phyloP scores from a whole-genome alignment of 1,140 invertebrate species.

The Sarcophaga peregrina region DNA sequence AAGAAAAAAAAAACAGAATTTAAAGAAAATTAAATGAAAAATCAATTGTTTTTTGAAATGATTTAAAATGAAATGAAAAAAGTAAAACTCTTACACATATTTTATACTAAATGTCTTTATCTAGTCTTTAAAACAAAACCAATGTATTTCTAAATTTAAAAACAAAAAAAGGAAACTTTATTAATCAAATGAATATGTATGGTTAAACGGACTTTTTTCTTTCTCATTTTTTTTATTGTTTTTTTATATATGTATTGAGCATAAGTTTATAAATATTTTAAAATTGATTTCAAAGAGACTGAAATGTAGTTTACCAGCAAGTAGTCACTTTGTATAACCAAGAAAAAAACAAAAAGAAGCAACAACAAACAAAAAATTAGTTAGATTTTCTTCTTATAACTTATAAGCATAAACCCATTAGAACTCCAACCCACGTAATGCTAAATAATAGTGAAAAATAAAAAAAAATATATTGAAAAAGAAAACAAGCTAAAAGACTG shows the following conservation, averaged over 20 bases:
- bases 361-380: not conserved
- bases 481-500: not conserved
- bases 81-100: too few species aligned
- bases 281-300: slow-evolving; percentile 13
- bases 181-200: too few species aligned
- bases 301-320: slow-evolving; percentile 12
- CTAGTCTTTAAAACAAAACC: too few species aligned
- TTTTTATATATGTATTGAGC: not conserved
- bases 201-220: not conserved
- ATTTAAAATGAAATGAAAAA: too few species aligned
- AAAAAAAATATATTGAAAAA: not conserved
- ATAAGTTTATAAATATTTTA: not conserved
- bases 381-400: not conserved
- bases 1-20: too few species aligned
- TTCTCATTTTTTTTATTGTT: not conserved
- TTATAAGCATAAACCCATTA: not conserved
- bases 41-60: too few species aligned
- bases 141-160: too few species aligned
- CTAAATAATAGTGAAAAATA: slow-evolving; percentile 4
- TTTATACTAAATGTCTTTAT: too few species aligned
- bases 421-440: not conserved
- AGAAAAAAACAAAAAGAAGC: not conserved
- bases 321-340: not conserved
- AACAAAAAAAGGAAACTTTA: too few species aligned
- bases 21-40: too few species aligned